Base-by-base conservation (phyloP, 2,797 vertebrate genomes). In the Clarias laeviceps region DNA sequence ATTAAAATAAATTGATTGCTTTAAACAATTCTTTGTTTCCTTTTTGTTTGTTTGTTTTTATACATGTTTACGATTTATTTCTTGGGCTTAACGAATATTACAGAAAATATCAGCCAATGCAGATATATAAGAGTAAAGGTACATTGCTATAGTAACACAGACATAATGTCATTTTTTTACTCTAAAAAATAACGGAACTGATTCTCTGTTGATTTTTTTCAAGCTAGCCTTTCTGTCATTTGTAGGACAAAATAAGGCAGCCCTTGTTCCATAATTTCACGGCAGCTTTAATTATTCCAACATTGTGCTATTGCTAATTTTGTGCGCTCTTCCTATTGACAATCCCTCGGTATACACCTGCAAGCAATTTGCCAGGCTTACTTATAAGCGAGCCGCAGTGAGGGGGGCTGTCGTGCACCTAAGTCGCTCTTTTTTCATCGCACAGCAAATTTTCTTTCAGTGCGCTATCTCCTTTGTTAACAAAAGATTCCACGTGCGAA, bases 401-500 rank as follows among this genome's bases (percentile, higher is more conserved):
- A 96, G 95, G 97, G 96, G 96, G 86, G 85, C 80, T 81, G 96
- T 96, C 96, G 95, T 96, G 97, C 96, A 98, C 96, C 97, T 97
- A 96, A 97, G 97, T 95, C 94, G 91, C 82, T 79, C 57, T 92
- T 90, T 68, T 77, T 66, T 74, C 65, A 96, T 96, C 96, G 95
- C 96, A 96, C 94, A 96, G 96, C 96, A 97, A 94, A 96, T 98
- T 89, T 98, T 99, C 97, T 98, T 98, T 99, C 96, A 98, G 95
- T 96, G 96, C 95, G 94, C 96, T 95, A 97, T 98, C 97, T 98
- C 98, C 96, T 99, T 99, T 99, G 97, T 99, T 97, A 98, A 97
- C 95, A 96, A 98, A 98, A 98, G 97, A 98, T 98, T 98, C 97
- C 96, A 95, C 95, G 96, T 96, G 97, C 95, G 96, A 97, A 96